phyloP scores from a whole-genome alignment of 2,797 vertebrate species.

The Limosa lapponica region DNA sequence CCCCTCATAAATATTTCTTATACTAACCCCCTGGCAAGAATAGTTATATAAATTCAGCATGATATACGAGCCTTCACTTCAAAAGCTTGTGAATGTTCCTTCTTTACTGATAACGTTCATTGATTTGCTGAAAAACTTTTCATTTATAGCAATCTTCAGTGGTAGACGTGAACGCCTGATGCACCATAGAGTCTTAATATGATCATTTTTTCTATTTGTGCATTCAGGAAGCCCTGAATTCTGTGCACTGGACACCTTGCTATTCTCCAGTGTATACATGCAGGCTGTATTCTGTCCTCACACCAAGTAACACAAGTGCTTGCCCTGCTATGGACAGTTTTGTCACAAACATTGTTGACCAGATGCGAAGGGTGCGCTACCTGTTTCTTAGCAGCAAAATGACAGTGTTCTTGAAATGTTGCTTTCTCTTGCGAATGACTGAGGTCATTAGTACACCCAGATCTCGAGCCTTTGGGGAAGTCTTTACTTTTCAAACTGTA shows the following conservation, averaged over 20 bases:
- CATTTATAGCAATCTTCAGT: background rate
- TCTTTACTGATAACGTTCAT: background rate
- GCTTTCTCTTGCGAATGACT: background rate
- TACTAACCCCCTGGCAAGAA: background rate
- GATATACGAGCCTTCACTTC: background rate
- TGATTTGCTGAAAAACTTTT: background rate
- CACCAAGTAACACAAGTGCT: background rate
- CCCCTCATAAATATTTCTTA: background rate
- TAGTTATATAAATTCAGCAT: background rate
- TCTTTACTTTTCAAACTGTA: background rate
- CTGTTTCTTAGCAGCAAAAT: background rate
- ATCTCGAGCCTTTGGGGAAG: background rate
- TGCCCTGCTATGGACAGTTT: background rate
- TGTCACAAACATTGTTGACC: background rate
- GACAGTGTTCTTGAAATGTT: background rate
- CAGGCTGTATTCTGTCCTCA: background rate
- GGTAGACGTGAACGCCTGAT: background rate
- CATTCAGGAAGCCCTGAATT: background rate
- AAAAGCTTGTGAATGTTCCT: background rate
- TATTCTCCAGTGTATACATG: background rate
- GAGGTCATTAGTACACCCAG: background rate
- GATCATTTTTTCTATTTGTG: background rate
- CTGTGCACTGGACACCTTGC: background rate
- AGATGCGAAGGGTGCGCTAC: background rate
- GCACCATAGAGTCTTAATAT: background rate